These are phyloP conservation scores for Sebastes diaconus DNA, from an alignment of 2,797 vertebrate species.

Conservation along the genomic window DNA sequence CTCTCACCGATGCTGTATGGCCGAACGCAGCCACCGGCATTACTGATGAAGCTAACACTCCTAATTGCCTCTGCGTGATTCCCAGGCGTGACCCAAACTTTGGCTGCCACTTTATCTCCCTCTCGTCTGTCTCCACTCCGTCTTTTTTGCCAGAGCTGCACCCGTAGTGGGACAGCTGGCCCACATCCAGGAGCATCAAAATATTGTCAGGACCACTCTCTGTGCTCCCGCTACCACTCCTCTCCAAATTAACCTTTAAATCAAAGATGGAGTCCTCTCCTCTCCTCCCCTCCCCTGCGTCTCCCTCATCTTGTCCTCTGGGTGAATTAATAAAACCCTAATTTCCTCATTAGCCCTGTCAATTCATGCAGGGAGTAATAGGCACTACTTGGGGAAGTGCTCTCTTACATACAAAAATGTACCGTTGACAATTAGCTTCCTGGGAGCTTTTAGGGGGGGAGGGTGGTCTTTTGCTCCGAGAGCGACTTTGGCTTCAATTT, in stretches of 20 bases:
- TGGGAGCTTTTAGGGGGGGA: slow-evolving; percentile 33
- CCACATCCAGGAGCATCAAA: slow-evolving; percentile 72
- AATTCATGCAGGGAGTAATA: slow-evolving; percentile 76
- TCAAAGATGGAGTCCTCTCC: slow-evolving; percentile 72
- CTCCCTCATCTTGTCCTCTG: slow-evolving; percentile 68
- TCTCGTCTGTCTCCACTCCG: slow-evolving; percentile 36
- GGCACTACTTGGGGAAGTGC: slow-evolving; percentile 65
- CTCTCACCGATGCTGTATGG: slow-evolving; percentile 41
- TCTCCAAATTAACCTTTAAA: slow-evolving; percentile 82
- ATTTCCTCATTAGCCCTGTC: slow-evolving; percentile 82
- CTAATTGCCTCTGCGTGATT: slow-evolving; percentile 74
- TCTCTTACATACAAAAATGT: slow-evolving; percentile 66
- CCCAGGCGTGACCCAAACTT: slow-evolving; percentile 62
- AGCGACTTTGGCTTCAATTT: slow-evolving; percentile 27
- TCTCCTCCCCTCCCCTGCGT: slow-evolving; percentile 53
- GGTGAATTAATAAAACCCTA: slow-evolving; percentile 81
- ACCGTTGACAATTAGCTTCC: slow-evolving; percentile 71
- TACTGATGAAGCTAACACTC: slow-evolving; percentile 67
- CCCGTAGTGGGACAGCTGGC: slow-evolving; percentile 66
- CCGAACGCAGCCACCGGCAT: slow-evolving; percentile 50
- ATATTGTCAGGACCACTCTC: slow-evolving; percentile 69
- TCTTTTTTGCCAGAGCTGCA: slow-evolving; percentile 41
- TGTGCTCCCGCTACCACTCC: slow-evolving; percentile 56
- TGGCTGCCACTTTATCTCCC: slow-evolving; percentile 63
- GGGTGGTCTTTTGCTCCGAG: slow-evolving; percentile 27